These are phyloP conservation scores for Tethea ocularis DNA, from an alignment of 2,888 invertebrate genomes.

Conservation along the genomic window DNA sequence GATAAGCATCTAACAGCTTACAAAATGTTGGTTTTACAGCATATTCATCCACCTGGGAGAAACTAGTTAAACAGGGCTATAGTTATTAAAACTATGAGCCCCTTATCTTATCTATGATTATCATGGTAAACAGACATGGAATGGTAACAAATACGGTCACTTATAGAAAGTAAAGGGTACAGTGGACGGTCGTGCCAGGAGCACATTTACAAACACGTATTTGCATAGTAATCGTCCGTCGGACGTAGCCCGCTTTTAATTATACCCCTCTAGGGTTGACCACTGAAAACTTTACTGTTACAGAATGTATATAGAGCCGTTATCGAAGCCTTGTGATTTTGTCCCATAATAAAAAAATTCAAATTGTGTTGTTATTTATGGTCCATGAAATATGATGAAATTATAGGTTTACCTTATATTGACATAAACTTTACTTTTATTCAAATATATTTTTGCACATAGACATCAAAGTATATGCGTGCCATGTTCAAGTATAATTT, in stretches of 20 bases:
- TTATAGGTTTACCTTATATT: background rate
- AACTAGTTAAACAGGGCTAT: background rate
- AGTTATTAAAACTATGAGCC: background rate
- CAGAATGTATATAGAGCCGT: conserved; percentile 1
- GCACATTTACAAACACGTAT: conserved; percentile 61
- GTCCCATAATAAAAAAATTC: background rate
- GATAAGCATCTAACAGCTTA: background rate
- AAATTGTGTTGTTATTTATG: conserved; percentile 4
- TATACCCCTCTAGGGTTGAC: conserved; percentile 43
- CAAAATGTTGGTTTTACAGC: background rate
- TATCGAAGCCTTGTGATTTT: background rate
- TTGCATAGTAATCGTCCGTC: conserved; percentile 72
- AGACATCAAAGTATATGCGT: too few species aligned
- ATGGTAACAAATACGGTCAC: conserved; percentile 8
- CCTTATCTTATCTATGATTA: conserved; percentile 9
- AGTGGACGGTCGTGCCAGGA: conserved; percentile 51
- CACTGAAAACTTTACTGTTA: conserved; percentile 21
- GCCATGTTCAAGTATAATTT: too few species aligned
- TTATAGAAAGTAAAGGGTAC: conserved; percentile 8
- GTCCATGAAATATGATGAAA: background rate
- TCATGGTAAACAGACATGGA: conserved; percentile 2
- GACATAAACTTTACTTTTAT: too few species aligned
- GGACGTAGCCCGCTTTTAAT: conserved; percentile 65
- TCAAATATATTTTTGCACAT: too few species aligned
- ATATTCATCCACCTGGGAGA: background rate